Evolutionary conservation across 2,113 vertebrate genomes (phyloP).

Genomic region (Caranx melampygus): DNA sequence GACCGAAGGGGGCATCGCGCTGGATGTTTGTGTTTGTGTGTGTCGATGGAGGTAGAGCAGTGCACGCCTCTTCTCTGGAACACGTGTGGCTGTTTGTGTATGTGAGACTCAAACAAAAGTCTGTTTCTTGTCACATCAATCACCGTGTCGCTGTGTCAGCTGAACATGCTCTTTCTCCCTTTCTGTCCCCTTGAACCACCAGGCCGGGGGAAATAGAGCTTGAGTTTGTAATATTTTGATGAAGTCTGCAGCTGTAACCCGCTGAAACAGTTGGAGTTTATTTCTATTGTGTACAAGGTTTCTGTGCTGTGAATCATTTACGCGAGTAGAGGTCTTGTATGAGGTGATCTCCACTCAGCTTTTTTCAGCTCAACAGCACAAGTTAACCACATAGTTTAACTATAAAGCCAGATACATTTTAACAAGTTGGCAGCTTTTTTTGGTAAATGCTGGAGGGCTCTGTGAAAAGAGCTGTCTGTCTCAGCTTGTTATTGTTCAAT

Average conservation of each 20-base stretch:
- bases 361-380: neutral
- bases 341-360: neutral
- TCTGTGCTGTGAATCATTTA: neutral
- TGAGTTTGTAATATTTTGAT: constrained; percentile 11
- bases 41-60: neutral
- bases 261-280: neutral
- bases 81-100: constrained; percentile 25
- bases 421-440: neutral
- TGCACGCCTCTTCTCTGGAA: constrained; percentile 29
- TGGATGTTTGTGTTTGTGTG: constrained; percentile 30
- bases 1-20: constrained; percentile 19
- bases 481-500: neutral
- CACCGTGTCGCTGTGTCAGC: constrained; percentile 36
- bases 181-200: neutral
- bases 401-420: neutral
- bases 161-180: neutral
- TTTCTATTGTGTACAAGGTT: neutral
- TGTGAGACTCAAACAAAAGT: constrained; percentile 26
- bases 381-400: neutral
- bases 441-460: neutral
- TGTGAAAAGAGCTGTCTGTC: neutral
- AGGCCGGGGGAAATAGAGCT: neutral
- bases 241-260: neutral
- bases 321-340: neutral
- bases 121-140: constrained; percentile 56